These are phyloP conservation scores for Corythoichthys haematopterus DNA, from an alignment of 2,113 vertebrate genomes.

Conservation along the genomic window DNA sequence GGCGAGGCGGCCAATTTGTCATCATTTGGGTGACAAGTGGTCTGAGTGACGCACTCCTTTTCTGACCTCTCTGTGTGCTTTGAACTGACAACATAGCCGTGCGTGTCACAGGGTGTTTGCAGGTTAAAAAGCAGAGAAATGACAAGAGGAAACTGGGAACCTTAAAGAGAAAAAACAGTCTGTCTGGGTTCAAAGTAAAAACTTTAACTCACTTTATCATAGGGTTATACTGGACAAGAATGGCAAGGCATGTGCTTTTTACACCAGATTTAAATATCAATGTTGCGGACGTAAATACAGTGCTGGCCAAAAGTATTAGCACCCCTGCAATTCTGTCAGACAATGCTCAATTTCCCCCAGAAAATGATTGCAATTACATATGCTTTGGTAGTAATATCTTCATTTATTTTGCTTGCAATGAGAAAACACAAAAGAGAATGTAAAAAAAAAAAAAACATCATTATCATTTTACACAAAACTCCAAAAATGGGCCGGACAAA, in stretches of 20 bases:
- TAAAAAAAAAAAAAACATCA: no score
- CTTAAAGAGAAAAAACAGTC: constrained; percentile 30
- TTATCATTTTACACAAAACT: no score
- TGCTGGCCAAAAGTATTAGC: no score
- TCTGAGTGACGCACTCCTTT: constrained; percentile 57
- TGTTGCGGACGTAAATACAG: no score
- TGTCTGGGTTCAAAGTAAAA: constrained; percentile 18
- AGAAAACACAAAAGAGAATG: no score
- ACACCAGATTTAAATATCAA: no score
- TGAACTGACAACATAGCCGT: constrained; percentile 51
- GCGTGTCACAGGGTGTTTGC: constrained; percentile 19
- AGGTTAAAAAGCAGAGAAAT: constrained; percentile 12
- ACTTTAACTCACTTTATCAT: constrained; percentile 4
- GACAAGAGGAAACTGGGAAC: constrained; percentile 32
- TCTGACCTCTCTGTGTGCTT: constrained; percentile 51
- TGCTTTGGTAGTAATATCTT: no score
- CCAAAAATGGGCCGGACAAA: no score
- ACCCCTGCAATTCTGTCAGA: no score
- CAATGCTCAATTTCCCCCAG: no score
- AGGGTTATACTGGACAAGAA: not conserved
- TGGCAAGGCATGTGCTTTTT: not conserved
- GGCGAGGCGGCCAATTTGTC: constrained; percentile 57
- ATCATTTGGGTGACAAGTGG: constrained; percentile 65
- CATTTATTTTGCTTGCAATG: no score
- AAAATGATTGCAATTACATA: no score